phyloP scores from a whole-genome alignment of 2,888 invertebrate species.

The Oscheius sp. region DNA sequence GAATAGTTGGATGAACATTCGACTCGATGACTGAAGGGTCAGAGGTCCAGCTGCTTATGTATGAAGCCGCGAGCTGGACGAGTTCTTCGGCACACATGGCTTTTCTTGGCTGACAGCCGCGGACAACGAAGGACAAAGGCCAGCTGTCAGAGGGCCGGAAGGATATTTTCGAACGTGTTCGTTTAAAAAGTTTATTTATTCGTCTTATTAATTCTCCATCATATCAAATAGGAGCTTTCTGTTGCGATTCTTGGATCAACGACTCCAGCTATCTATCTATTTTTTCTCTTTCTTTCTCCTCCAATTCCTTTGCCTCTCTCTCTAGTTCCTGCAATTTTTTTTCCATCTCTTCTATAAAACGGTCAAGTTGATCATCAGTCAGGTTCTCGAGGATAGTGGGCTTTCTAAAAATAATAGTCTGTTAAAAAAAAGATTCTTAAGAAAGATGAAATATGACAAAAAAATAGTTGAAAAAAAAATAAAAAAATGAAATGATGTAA shows the following conservation, averaged over 20 bases:
- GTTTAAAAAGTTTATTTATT: background rate
- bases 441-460: background rate
- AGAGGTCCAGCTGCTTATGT: conserved; percentile 1
- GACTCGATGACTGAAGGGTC: conserved; percentile 10
- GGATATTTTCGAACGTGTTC: conserved; percentile 14
- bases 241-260: background rate
- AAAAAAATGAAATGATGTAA: background rate
- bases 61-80: conserved; percentile 18
- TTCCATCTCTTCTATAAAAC: background rate
- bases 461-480: background rate
- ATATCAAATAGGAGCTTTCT: no score
- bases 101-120: conserved; percentile 26
- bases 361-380: background rate
- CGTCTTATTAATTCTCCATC: no score
- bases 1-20: background rate
- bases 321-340: background rate
- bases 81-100: conserved; percentile 24
- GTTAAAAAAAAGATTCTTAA: background rate
- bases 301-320: background rate
- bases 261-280: background rate
- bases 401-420: no score
- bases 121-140: background rate
- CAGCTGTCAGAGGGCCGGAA: conserved; percentile 16
- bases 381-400: no score
- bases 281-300: background rate